phyloP scores from a whole-genome alignment of 2,113 vertebrate species.

The Eupsittula cactorum region DNA sequence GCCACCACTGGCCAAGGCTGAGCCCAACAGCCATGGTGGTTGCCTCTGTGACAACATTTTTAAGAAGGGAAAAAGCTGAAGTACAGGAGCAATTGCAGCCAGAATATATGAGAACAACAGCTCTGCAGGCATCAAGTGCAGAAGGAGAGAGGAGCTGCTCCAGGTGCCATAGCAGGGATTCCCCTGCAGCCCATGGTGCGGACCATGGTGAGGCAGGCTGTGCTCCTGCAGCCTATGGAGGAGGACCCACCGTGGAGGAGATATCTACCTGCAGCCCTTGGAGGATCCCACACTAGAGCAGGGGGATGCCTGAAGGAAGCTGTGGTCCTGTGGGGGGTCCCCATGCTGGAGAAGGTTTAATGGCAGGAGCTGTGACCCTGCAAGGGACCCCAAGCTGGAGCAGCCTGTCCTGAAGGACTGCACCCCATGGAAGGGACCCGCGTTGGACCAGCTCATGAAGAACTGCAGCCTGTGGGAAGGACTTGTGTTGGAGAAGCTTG shows the following conservation, averaged over 20 bases:
- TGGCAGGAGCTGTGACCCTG: background rate
- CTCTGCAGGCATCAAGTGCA: background rate
- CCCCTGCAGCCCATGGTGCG: too few relatives aligned
- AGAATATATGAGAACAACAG: background rate
- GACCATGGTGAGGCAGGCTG: background rate
- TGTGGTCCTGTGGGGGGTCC: background rate
- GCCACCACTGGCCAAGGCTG: background rate
- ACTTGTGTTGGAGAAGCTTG: background rate
- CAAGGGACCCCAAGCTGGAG: background rate
- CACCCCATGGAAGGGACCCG: background rate
- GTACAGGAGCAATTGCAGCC: background rate
- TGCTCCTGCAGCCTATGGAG: too few relatives aligned
- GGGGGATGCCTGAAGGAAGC: background rate
- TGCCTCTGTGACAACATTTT: background rate
- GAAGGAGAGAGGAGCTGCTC: background rate
- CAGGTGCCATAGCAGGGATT: background rate
- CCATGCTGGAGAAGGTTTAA: background rate
- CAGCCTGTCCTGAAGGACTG: background rate
- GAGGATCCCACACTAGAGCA: background rate
- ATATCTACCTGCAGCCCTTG: background rate
- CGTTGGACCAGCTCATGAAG: background rate
- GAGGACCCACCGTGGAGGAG: too few relatives aligned
- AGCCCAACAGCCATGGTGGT: background rate
- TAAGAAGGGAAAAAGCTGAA: background rate
- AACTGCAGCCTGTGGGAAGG: background rate